Percentiles rank a stretch among this genome's conserved stretches.
Conservation (phyloP, 2,888 invertebrate genomes). For the Diogma glabrata region DNA sequence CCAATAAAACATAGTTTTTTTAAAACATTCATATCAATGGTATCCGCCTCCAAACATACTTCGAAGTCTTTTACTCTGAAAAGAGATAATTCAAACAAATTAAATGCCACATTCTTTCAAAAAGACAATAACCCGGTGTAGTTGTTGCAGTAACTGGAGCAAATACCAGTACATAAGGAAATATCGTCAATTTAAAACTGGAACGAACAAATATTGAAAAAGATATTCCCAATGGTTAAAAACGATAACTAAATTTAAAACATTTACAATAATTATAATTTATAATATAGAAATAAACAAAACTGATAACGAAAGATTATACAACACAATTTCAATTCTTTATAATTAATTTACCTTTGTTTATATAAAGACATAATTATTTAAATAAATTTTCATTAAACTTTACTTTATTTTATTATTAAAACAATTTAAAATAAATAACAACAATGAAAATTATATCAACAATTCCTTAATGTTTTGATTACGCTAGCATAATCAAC, state of each 20-base stretch:
- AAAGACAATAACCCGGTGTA: too few relatives aligned
- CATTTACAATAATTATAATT: too few relatives aligned
- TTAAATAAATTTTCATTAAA: background rate
- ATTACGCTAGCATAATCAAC: conserved; percentile 6
- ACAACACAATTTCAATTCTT: background rate
- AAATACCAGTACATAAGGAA: too few relatives aligned
- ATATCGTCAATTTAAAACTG: too few relatives aligned
- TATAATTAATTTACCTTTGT: background rate
- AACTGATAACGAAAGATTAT: too few relatives aligned
- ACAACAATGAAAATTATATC: background rate
- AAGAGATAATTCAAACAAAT: background rate
- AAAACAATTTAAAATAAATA: background rate
- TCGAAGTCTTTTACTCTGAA: conserved; percentile 70
- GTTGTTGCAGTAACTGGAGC: too few relatives aligned
- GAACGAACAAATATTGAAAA: too few relatives aligned
- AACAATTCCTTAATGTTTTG: background rate
- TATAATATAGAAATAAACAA: too few relatives aligned
- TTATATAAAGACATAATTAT: conserved; percentile 8
- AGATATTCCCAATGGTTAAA: too few relatives aligned
- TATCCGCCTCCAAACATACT: conserved; percentile 54
- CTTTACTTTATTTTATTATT: background rate
- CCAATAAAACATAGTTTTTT: conserved; percentile 69
- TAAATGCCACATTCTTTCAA: too few relatives aligned
- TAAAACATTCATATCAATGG: conserved; percentile 56
- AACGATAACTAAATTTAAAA: too few relatives aligned